phyloP scores from a whole-genome alignment of 2,888 invertebrate genomes.

The Ramazzottius varieornatus region DNA sequence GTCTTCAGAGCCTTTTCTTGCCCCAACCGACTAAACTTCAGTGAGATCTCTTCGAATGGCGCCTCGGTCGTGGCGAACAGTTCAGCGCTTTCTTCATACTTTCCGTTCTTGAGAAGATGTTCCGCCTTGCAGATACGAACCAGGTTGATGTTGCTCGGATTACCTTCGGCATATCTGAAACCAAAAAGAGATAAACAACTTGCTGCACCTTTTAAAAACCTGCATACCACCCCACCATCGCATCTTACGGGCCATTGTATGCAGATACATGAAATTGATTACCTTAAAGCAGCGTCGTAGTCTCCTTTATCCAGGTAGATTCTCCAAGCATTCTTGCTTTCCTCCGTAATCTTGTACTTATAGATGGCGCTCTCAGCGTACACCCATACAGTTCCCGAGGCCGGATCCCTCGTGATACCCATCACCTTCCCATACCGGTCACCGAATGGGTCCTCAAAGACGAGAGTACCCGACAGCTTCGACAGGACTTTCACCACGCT shows the following conservation, averaged over 20 bases:
- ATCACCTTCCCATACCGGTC: constrained; percentile 40
- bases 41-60: constrained; percentile 73
- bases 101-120: constrained; percentile 10
- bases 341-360: constrained; percentile 52
- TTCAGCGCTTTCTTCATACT: constrained; percentile 50
- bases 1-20: constrained; percentile 60
- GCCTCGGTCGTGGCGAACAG: constrained; percentile 66
- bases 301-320: constrained; percentile 56
- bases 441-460: not conserved
- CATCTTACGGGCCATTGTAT: too few relatives aligned
- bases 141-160: not conserved
- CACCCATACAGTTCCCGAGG: constrained; percentile 51
- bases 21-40: constrained; percentile 57
- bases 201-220: too few relatives aligned
- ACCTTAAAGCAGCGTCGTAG: constrained; percentile 49
- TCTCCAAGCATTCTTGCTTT: constrained; percentile 33
- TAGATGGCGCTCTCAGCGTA: constrained; percentile 58
- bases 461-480: constrained; percentile 9
- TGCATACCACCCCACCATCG: too few relatives aligned
- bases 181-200: not conserved
- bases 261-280: too few relatives aligned
- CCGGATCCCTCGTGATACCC: constrained; percentile 49
- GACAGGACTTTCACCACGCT: constrained; percentile 8
- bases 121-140: not conserved
- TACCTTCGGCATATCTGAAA: not conserved